Evolutionary conservation across 2,113 vertebrate species (phyloP).

Genomic region (Syngnathoides biaculeatus): DNA sequence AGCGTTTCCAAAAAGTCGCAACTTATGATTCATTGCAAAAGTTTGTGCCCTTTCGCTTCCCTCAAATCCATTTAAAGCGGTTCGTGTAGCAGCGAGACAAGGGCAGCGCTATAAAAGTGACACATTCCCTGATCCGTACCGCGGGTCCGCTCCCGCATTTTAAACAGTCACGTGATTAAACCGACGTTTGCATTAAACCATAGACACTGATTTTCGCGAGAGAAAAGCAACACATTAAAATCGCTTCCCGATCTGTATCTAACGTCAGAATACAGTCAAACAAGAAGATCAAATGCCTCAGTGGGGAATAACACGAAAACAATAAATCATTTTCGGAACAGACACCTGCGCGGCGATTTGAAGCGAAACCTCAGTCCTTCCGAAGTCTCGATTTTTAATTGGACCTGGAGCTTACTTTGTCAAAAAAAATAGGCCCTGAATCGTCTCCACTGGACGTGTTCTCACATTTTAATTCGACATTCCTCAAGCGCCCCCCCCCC

Average conservation of each 20-base stretch:
- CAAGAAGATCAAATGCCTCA: neutral
- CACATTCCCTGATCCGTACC: constrained; percentile 3
- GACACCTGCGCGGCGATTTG: neutral
- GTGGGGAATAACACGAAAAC: neutral
- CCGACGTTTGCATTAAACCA: neutral
- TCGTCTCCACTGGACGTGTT: neutral
- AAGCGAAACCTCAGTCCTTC: neutral
- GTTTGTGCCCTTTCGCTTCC: neutral
- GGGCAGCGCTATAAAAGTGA: neutral
- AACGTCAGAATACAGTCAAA: neutral
- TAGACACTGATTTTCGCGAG: neutral
- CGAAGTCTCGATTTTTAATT: neutral
- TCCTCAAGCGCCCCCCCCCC: neutral
- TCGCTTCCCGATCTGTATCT: neutral
- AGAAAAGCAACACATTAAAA: no score
- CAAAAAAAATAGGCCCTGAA: neutral
- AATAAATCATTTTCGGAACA: constrained; percentile 1
- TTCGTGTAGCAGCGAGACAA: neutral
- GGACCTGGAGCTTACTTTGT: neutral
- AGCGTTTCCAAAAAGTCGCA: neutral
- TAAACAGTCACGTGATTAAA: neutral
- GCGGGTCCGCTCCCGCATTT: neutral
- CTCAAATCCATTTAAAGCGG: constrained; percentile 1
- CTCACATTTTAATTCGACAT: neutral
- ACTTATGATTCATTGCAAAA: neutral